Evolutionary conservation across 2,888 invertebrate genomes (phyloP).

Genomic region (Drosophila tanythrix): DNA sequence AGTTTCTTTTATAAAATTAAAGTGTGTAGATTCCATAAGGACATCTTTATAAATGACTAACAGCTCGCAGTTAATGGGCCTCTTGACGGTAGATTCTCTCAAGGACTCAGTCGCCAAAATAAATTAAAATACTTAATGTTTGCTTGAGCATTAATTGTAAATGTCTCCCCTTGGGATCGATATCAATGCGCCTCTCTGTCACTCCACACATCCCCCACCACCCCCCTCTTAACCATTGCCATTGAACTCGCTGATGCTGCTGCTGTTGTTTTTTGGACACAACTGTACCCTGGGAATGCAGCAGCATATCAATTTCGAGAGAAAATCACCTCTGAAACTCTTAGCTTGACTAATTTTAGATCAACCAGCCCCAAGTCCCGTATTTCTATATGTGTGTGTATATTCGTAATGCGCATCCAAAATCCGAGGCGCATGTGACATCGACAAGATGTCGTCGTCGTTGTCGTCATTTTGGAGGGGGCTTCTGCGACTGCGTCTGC

Average conservation of each 20-base stretch:
- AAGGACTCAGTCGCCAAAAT: background rate
- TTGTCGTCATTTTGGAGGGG: conserved; percentile 7
- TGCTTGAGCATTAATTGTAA: conserved; percentile 3
- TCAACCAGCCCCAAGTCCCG: conserved; percentile 36
- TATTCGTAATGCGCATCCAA: conserved; percentile 11
- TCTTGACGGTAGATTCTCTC: background rate
- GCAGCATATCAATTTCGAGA: conserved; percentile 62
- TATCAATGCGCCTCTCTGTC: conserved; percentile 4
- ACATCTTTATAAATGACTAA: background rate
- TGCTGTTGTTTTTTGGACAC: conserved; percentile 21
- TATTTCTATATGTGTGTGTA: background rate
- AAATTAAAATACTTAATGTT: conserved; percentile 3
- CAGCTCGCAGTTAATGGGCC: background rate
- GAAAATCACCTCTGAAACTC: conserved; percentile 67
- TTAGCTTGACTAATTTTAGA: conserved; percentile 68
- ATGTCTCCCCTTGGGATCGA: background rate
- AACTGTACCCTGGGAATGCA: conserved; percentile 65
- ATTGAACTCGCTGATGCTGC: conserved; percentile 3
- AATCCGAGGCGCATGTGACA: conserved; percentile 62
- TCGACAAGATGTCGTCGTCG: conserved; percentile 65
- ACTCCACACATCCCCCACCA: background rate
- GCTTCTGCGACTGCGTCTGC: conserved; percentile 21
- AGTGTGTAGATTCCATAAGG: background rate
- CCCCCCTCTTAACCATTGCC: conserved; percentile 7
- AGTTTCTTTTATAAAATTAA: background rate